These are phyloP conservation scores for Rhea americana DNA, from an alignment of 2,113 vertebrate species.

Conservation along the genomic window DNA sequence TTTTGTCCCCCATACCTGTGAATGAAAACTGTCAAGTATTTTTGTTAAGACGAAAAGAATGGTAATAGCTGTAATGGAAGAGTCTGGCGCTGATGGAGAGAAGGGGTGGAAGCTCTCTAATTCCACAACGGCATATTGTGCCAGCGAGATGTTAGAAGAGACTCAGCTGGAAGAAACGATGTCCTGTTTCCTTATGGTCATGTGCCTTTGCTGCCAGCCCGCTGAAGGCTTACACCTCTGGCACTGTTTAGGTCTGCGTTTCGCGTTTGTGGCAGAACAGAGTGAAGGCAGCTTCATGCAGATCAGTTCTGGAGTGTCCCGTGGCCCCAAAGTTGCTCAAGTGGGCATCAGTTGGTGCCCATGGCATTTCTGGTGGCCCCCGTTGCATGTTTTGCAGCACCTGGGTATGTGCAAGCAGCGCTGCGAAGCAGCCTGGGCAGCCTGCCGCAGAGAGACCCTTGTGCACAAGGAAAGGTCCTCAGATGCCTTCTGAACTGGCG, in stretches of 20 bases:
- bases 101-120: no score
- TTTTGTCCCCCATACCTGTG: background rate
- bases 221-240: background rate
- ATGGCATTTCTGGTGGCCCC: background rate
- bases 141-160: background rate
- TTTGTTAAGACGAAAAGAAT: background rate
- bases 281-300: background rate
- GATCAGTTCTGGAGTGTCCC: background rate
- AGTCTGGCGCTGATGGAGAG: background rate
- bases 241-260: accelerated
- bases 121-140: background rate
- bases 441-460: background rate
- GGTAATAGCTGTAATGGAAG: background rate
- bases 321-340: background rate
- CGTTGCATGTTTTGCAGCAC: accelerated
- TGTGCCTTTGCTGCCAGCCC: no score
- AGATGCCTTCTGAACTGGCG: background rate
- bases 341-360: background rate
- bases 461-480: background rate
- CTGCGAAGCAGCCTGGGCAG: background rate
- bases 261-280: background rate
- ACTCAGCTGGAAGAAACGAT: accelerated
- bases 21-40: background rate
- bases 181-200: background rate
- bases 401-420: background rate